phyloP scores from a whole-genome alignment of 2,113 vertebrate species.

The Excalfactoria chinensis region DNA sequence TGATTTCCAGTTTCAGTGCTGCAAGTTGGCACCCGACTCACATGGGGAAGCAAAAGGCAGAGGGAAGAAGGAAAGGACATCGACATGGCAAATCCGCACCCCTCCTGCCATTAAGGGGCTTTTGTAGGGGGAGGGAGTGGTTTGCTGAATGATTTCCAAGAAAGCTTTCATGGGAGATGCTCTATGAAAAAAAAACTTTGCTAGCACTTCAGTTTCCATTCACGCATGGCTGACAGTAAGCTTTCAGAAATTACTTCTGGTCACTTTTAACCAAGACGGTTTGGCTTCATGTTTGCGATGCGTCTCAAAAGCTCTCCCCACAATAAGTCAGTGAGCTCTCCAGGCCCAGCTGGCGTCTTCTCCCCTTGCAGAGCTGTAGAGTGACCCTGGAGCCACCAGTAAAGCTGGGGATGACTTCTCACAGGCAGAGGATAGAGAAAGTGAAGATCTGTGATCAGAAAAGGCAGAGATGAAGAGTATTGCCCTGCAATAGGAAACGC shows the following conservation, averaged over 20 bases:
- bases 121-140: fast-evolving
- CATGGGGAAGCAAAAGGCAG: neutral
- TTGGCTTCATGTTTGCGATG: neutral
- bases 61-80: neutral
- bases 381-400: neutral
- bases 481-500: neutral
- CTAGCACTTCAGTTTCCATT: neutral
- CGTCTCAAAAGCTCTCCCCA: neutral
- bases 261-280: neutral
- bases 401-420: neutral
- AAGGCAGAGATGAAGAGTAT: neutral
- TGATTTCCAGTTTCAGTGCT: neutral
- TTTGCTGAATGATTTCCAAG: neutral
- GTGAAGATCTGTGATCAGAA: neutral
- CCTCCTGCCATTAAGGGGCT: neutral
- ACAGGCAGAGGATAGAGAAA: neutral
- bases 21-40: neutral
- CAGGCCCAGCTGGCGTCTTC: neutral
- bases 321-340: neutral
- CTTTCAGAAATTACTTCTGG: neutral
- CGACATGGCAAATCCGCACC: neutral
- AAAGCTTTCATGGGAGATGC: neutral
- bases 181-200: neutral
- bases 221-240: neutral
- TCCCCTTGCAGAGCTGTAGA: neutral